Evolutionary conservation across 2,888 invertebrate species (phyloP), one percentile per base, ranked within the genome.

Genomic region (Erpobdella octoculata): DNA sequence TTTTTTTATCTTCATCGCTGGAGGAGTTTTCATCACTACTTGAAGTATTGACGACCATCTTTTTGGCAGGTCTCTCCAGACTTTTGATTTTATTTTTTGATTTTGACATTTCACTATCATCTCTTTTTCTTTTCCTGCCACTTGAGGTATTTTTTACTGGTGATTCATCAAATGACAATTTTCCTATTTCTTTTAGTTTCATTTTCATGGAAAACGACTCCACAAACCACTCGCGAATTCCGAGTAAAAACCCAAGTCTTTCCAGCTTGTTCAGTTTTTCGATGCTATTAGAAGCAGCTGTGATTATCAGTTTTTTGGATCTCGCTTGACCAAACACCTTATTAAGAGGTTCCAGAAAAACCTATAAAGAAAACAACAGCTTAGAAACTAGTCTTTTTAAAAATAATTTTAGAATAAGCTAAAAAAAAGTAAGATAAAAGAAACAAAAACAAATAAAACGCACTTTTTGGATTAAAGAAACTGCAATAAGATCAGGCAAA

Each of bases 291-390:
- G 18, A 25, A 12, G 72, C 69, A 2, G 36, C 75, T 33, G 76
- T 68, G 25, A 78, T 58, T 5, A 82, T 76, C 41, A 78, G 73
- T 25, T 76, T 75, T 72, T 81, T 81, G 15, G 80, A 80, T 70
- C 78, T 79, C 37, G 78, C 78, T 8, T 77, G 76, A 2, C 82
- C 82, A 28, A 81, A 76, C n/a, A 80, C 79, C 33, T 79, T 77
- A 21, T 79, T 80, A 48, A 82, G 74, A 0, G 81, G 80, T 37
- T 80, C 79, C 58, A 82, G 76, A 70, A 82, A 79, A 28, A 82
- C 76, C 80, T 81, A 72, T 8, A 72, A 71, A 1, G 59, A 28
- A 48, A 28, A 69, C 6, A 62, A 33, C 2, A 6, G 28, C n/a
- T 38, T 38, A 35, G 15, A 38, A n/a, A 48, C 21, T 9, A 53